Percentiles rank a stretch among this genome's conserved stretches.
phyloP scores from a whole-genome alignment of 2,113 vertebrate species.

The Sturnus vulgaris region DNA sequence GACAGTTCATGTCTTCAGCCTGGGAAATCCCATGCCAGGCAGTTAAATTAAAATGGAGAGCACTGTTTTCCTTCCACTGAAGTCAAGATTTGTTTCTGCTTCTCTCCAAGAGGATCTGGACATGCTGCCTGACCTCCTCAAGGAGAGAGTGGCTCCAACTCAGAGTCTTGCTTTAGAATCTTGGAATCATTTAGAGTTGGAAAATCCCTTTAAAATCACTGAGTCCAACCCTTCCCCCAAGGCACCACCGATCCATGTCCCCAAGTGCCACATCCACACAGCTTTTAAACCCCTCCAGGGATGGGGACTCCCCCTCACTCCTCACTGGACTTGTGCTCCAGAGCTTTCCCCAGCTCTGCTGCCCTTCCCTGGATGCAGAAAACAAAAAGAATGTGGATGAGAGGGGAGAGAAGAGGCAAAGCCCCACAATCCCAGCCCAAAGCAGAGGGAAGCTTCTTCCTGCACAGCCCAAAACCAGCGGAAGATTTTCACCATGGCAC shows the following conservation, averaged over 20 bases:
- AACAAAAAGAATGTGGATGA: not conserved
- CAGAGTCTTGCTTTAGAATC: not conserved
- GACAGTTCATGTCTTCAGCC: not conserved
- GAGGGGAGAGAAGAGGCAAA: not conserved
- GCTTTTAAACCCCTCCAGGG: not conserved
- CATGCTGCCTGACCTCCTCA: not conserved
- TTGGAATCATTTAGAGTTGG: not conserved
- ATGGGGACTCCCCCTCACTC: not conserved
- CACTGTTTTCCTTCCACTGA: not conserved
- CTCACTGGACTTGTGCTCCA: not conserved
- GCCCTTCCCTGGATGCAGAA: not conserved
- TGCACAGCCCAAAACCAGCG: not conserved
- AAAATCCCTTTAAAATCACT: accelerated
- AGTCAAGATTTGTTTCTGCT: not conserved
- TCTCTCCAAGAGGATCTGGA: not conserved
- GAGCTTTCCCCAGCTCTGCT: not conserved
- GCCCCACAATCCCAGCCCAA: not conserved
- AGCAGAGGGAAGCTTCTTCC: not conserved
- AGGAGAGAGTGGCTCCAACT: not conserved
- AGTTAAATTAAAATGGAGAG: not conserved
- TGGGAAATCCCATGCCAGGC: not conserved
- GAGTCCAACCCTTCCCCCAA: not conserved
- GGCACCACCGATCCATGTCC: not conserved
- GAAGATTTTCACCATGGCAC: accelerated
- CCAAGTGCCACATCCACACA: not conserved